These are phyloP conservation scores for Antheraea mylitta DNA, from an alignment of 1,140 invertebrate genomes.

Conservation along the genomic window DNA sequence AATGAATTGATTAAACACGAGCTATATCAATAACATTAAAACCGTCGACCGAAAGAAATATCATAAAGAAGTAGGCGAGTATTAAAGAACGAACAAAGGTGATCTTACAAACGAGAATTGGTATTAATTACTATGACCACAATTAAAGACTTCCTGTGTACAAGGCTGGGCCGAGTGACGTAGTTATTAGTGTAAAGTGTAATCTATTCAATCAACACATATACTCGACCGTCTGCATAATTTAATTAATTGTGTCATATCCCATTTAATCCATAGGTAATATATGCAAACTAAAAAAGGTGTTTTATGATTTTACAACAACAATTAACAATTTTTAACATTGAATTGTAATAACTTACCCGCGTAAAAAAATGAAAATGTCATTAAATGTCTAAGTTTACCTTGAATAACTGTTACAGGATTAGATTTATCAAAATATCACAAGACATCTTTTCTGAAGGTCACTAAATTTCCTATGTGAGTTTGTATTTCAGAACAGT, in stretches of 20 bases:
- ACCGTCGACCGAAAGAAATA: neutral
- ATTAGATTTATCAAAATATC: too few relatives aligned
- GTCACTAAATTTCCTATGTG: too few relatives aligned
- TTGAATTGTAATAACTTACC: too few relatives aligned
- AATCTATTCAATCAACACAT: neutral
- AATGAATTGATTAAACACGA: neutral
- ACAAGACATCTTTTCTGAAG: too few relatives aligned
- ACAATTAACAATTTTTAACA: too few relatives aligned
- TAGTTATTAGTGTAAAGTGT: neutral
- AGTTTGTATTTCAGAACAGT: too few relatives aligned
- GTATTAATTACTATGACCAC: conserved; percentile 38
- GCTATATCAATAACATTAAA: neutral
- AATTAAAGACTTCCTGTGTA: conserved; percentile 54
- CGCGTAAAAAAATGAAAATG: too few relatives aligned
- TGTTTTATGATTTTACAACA: too few relatives aligned
- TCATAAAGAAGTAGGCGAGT: neutral
- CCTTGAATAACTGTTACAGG: too few relatives aligned
- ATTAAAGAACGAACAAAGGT: conserved; percentile 25
- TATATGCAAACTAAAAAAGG: too few relatives aligned
- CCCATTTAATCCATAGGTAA: neutral
- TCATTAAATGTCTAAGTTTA: too few relatives aligned
- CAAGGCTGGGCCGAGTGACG: conserved; percentile 26
- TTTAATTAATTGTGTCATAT: neutral
- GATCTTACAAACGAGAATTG: conserved; percentile 30
- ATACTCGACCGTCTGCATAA: neutral